Base-by-base conservation (phyloP, 2,888 invertebrate genomes). In the Eupithecia vulgata region DNA sequence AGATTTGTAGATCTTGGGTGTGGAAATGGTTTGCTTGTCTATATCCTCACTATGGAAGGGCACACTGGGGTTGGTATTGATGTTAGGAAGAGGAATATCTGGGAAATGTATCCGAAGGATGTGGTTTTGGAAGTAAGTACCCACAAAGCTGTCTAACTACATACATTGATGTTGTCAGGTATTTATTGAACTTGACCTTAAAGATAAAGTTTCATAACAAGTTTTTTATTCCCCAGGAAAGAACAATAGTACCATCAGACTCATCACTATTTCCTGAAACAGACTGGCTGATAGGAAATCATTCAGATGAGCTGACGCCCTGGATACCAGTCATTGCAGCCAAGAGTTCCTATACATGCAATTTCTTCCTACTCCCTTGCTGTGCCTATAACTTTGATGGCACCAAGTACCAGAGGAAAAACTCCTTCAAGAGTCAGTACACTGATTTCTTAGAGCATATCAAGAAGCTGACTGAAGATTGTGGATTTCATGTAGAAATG, bases 231-330 rank as follows among this genome's bases (percentile, higher is more conserved):
- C 93, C 95, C 67, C 81, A 97, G 97, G 96, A 96, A 79, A 93
- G 89, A 82, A 95, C 96, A 5, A 95, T 98, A 71, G 95, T 95
- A 73, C 97, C 97, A 67, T 96, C 96, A 13, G 95, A 96, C 77
- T 87, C 95, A 68, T 95, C 95, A 76, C 85, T 95, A 62, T 98
- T 97, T 84, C 95, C 96, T 12, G 95, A 96, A n/a, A 95, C 95
- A 40, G 97, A 98, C 85, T 99, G 99, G 99, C 92, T 99, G 68
- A 98, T 99, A 87, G 99, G 99, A 69, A 99, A 99, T 91, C 99
- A 99, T 94, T 99, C 99, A 17, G 99, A 99, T 94, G 99, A 99
- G 89, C 92, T 99, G n/a, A 99, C 99, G 12, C 99, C 99, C 1
- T 99, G 99, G 99, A 96, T 99, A 83, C 99, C 99, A 30, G 96